Conservation (phyloP, 2,888 invertebrate genomes). For the Choristoneura rosaceana region DNA sequence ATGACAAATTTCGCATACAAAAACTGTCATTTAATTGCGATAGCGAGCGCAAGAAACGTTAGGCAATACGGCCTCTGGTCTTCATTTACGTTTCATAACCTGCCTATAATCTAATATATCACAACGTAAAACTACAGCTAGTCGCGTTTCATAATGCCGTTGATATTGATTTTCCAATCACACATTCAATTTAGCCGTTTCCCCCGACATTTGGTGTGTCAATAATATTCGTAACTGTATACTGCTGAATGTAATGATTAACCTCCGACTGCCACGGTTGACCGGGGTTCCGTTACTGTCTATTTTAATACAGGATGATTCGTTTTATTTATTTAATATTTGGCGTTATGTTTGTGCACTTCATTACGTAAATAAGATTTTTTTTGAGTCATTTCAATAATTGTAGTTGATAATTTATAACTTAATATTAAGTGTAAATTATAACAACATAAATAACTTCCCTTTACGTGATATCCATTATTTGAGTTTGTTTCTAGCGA, state of each 20-base stretch:
- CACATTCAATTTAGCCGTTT: slow-evolving; percentile 65
- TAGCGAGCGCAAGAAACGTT: no score
- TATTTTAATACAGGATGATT: slow-evolving; percentile 47
- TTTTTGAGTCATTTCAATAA: not conserved
- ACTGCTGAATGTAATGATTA: slow-evolving; percentile 84
- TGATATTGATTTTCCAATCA: slow-evolving; percentile 75
- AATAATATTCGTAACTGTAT: slow-evolving; percentile 82
- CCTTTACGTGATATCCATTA: no score
- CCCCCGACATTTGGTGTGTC: slow-evolving; percentile 79
- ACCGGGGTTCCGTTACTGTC: slow-evolving; percentile 56
- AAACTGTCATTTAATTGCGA: no score
- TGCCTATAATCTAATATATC: not conserved
- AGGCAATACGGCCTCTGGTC: no score
- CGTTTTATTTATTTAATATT: not conserved
- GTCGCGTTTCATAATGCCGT: slow-evolving; percentile 38
- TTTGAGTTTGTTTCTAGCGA: no score
- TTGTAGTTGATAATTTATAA: no score
- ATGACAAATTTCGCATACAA: no score
- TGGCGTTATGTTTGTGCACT: not conserved
- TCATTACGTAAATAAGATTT: not conserved
- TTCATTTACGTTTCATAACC: no score
- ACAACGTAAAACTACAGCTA: slow-evolving; percentile 3
- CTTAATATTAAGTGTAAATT: no score
- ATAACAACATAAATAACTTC: no score
- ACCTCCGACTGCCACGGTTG: slow-evolving; percentile 64